Base-by-base conservation (phyloP, 2,888 invertebrate genomes). In the Zygothrica quintamaculata region DNA sequence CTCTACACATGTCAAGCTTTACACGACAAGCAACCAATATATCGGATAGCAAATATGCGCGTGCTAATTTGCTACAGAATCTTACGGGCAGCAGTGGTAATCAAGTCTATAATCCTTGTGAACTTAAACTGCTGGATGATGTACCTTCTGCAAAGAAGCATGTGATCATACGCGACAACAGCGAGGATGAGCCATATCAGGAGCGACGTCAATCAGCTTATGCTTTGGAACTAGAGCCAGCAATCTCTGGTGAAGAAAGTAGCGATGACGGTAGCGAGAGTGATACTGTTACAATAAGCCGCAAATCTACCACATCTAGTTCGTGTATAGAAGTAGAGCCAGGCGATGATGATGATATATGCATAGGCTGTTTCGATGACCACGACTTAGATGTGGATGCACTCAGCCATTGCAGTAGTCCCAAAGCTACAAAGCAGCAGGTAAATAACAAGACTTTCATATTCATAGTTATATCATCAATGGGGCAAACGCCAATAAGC, bases 41-140 rank as follows among this genome's bases (percentile, higher is more conserved):
- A 3, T 84, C 85, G 4, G 88, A 88, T 12, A 77, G 84, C 25
- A 89, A 88, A 60, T 90, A 88, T 56, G 77, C 79, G 8, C 88
- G 88, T 15, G 74, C 79, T 7, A 89, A 88, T 75, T 53, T 89
- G 3, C 44, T 86, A 33, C 87, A 79, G 12, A 72, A 69, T 18
- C 55, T 73, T 0, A 68, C 77, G 5, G 69, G 78, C 5, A 77
- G 70, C 26, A 42, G 36, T 16, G 53, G 57, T 29, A 81, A 79
- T 65, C 69, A 75, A 15, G 88, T 89, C 2, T 90, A 90, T 55
- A 89, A 80, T 52, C 89, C 90, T 6, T 90, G 90, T 50, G 90
- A 90, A 65, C 73, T 89, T 25, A 90, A 88, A 48, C 42, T 91
- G 7, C 58, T 90, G 11, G 85, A 88, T 22, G 64, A 71, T 65